A percentile compares a stretch with the other conserved stretches of the same genome.
These are phyloP conservation scores for Haliclystus octoradiatus DNA, from an alignment of 30 jellyfish, hydroid and myxozoan genomes.

Conservation along the genomic window DNA sequence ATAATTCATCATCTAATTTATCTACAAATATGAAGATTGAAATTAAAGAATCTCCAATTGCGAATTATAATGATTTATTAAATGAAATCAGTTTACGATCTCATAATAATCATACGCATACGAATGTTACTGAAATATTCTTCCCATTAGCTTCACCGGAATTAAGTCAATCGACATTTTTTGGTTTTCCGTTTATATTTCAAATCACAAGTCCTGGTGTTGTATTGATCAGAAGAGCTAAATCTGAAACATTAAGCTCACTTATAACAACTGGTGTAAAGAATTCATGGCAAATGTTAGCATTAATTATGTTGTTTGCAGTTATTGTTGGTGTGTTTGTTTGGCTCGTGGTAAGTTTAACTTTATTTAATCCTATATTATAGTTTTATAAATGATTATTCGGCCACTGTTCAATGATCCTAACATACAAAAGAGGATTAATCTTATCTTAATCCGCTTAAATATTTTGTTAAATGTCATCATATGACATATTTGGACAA, in stretches of 20 bases:
- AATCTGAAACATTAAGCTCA: constrained; percentile 8
- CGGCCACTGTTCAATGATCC: too few relatives aligned
- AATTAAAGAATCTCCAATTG: too few relatives aligned
- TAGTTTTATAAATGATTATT: too few relatives aligned
- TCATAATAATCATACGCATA: too few relatives aligned
- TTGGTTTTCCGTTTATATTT: constrained; percentile 28
- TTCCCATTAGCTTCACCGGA: constrained; percentile 24
- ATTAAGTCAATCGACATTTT: not conserved
- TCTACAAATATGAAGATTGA: not conserved
- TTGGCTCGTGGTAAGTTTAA: constrained; percentile 14
- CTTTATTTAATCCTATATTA: too few relatives aligned
- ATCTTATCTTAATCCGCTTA: too few relatives aligned
- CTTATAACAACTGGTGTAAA: constrained; percentile 14
- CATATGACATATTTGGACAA: too few relatives aligned
- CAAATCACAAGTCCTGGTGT: constrained; percentile 4
- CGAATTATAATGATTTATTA: too few relatives aligned
- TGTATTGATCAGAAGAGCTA: constrained; percentile 11
- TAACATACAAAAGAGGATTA: too few relatives aligned
- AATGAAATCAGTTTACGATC: too few relatives aligned
- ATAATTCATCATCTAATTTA: not conserved
- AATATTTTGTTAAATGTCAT: too few relatives aligned
- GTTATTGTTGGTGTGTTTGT: constrained; percentile 12
- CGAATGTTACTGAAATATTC: constrained; percentile 3
- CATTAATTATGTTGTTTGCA: constrained; percentile 13
- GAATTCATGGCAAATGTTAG: constrained; percentile 17